phyloP scores from a whole-genome alignment of 2,888 invertebrate genomes.

The Stomorhina lunata region DNA sequence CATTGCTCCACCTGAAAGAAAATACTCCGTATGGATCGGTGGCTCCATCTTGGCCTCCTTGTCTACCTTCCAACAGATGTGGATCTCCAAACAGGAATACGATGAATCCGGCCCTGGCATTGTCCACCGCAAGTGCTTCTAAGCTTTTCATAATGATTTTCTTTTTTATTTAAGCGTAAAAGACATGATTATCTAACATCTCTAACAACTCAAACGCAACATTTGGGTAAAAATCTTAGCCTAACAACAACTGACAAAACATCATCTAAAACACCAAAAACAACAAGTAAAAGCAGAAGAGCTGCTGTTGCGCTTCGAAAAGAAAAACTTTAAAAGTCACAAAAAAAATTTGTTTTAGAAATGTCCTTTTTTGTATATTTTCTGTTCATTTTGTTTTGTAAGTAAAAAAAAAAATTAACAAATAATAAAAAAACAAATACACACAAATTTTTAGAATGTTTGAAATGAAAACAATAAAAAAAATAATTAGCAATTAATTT shows the following conservation, averaged over 20 bases:
- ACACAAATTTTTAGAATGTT: constrained; percentile 8
- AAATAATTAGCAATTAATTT: constrained; percentile 22
- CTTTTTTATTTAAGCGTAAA: constrained; percentile 59
- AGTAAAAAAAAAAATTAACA: constrained; percentile 52
- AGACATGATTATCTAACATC: constrained; percentile 58
- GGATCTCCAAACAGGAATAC: constrained; percentile 95
- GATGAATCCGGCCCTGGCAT: constrained; percentile 82
- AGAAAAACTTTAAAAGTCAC: constrained; percentile 65
- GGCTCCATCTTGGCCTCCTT: constrained; percentile 93
- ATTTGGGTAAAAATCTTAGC: constrained; percentile 39
- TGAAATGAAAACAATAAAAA: constrained; percentile 23
- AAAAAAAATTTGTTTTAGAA: constrained; percentile 43
- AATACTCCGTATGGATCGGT: constrained; percentile 93
- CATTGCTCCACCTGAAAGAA: constrained; percentile 94
- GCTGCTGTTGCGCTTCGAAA: constrained; percentile 38
- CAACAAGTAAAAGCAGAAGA: constrained; percentile 2
- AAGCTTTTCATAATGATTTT: constrained; percentile 78
- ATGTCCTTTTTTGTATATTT: constrained; percentile 66
- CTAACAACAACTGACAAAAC: background rate
- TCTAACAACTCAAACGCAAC: constrained; percentile 44
- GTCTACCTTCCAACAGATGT: constrained; percentile 95
- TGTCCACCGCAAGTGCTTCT: constrained; percentile 99
- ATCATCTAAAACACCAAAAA: too few relatives aligned
- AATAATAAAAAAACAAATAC: constrained; percentile 47
- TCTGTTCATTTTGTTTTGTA: constrained; percentile 66